Base-by-base conservation (phyloP, 2,888 invertebrate genomes). In the Hypena proboscidalis region DNA sequence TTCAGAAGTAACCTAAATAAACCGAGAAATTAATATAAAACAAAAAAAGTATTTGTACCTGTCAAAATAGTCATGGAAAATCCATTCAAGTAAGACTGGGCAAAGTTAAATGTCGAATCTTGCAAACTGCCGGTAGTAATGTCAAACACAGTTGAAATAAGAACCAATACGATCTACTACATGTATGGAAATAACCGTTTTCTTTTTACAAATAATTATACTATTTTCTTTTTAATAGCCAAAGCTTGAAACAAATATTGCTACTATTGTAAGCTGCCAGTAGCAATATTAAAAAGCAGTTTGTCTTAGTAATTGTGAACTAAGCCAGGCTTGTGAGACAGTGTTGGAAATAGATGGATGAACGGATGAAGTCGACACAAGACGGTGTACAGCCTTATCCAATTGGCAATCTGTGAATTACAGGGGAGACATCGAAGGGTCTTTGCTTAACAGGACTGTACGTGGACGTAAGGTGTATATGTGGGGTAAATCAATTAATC, bases 351-450 rank as follows among this genome's bases (percentile, higher is more conserved):
- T 29, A 29, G 29, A 14, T 3, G 9, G 15, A 9, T 17, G 8
- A 27, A 27, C 4, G 9, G 15, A 9, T 17, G 8, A 27, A 27
- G 13, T 27, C 14, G 26, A 15, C 8, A 29, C 9, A 29, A 15
- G 15, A 15, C 29, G 15, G 8, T 29, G 2, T 14, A 15, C 29
- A 14, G 29, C 15, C 14, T 29, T 15, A 15, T 29, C 15, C 29
- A 29, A 29, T 29, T 29, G 15, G 8, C 29, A 29, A 29, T 29
- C 29, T 15, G 8, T 15, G 29, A 15, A 15, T 29, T 29, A 29
- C 29, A 29, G 15, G 7, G 2, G 8, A 8, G 14, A 17, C n/a
- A 15, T 4, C 13, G 26, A 2, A 25, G n/a, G 14, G 2, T 14
- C 26, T 27, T 27, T 27, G 14, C 14, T 27, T 11, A 14, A 10